Evolutionary conservation across 2,888 invertebrate species (phyloP).

Genomic region (Hesperia comma): DNA sequence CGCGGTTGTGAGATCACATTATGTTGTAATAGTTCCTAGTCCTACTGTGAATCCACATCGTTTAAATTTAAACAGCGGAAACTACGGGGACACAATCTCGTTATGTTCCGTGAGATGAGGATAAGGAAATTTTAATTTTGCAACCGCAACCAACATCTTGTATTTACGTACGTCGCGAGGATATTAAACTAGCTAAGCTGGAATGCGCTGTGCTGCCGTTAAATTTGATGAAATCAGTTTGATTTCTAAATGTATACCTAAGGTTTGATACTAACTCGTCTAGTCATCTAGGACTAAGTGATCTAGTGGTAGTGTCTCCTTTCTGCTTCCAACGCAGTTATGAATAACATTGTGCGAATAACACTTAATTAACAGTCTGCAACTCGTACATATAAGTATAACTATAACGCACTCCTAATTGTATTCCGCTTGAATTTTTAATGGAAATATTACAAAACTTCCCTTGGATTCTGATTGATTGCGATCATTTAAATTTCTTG

Average conservation of each 20-base stretch:
- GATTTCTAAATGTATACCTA: too few species aligned
- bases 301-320: too few species aligned
- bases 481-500: conserved; percentile 77
- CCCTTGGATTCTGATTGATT: conserved; percentile 71
- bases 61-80: conserved; percentile 77
- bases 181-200: too few species aligned
- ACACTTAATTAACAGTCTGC: too few species aligned
- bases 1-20: conserved; percentile 72
- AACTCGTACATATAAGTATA: too few species aligned
- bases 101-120: conserved; percentile 66
- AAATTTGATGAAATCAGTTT: too few species aligned
- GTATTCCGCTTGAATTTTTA: conserved; percentile 77
- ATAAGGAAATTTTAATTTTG: conserved; percentile 74
- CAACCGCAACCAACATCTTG: conserved; percentile 68
- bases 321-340: too few species aligned
- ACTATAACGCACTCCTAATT: conserved; percentile 53
- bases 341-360: too few species aligned
- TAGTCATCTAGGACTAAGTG: too few species aligned
- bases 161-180: conserved; percentile 66
- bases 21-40: conserved; percentile 74
- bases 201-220: too few species aligned
- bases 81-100: conserved; percentile 70
- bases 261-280: too few species aligned
- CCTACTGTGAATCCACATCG: conserved; percentile 58
- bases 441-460: conserved; percentile 72